A percentile compares a stretch with the other conserved stretches of the same genome.
Evolutionary conservation across 2,888 invertebrate genomes (phyloP).

Genomic region (Latrodectus hesperus): DNA sequence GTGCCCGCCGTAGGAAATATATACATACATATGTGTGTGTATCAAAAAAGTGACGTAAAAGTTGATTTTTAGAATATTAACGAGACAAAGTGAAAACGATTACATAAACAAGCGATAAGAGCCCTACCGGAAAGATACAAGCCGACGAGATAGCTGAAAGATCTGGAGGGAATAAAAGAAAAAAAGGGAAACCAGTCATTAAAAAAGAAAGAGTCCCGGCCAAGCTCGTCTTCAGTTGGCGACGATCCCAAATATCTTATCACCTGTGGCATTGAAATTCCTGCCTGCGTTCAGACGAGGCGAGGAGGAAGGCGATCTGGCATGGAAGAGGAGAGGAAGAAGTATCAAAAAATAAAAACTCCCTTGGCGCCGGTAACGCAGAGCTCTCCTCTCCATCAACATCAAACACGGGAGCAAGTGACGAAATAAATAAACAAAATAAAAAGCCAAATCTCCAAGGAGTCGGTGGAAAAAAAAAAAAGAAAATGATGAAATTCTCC

Average conservation of each 20-base stretch:
- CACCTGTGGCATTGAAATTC: slow-evolving; percentile 67
- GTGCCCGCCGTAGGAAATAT: no score
- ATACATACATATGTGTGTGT: no score
- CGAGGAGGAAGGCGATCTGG: slow-evolving; percentile 23
- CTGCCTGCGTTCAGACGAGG: slow-evolving; percentile 1
- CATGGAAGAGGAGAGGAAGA: background rate
- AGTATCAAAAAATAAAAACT: background rate
- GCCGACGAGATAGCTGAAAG: background rate
- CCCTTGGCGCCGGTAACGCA: slow-evolving; percentile 51
- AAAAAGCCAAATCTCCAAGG: slow-evolving; percentile 4
- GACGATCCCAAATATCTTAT: slow-evolving; percentile 59
- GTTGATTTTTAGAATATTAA: no score
- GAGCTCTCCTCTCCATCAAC: slow-evolving; percentile 53
- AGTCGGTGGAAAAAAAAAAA: slow-evolving; percentile 11
- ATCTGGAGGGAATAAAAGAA: slow-evolving; percentile 1
- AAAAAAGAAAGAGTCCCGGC: slow-evolving; percentile 19
- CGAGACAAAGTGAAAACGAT: no score
- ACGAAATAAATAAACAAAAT: slow-evolving; percentile 19
- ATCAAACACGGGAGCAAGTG: slow-evolving; percentile 36
- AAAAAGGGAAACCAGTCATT: background rate
- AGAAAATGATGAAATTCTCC: slow-evolving; percentile 16
- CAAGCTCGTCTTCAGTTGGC: slow-evolving; percentile 42
- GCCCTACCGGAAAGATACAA: slow-evolving; percentile 3
- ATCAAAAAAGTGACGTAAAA: no score
- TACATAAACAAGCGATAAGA: background rate